Conservation (phyloP, 2,797 vertebrate genomes). For the Eidolon dupreanum region DNA sequence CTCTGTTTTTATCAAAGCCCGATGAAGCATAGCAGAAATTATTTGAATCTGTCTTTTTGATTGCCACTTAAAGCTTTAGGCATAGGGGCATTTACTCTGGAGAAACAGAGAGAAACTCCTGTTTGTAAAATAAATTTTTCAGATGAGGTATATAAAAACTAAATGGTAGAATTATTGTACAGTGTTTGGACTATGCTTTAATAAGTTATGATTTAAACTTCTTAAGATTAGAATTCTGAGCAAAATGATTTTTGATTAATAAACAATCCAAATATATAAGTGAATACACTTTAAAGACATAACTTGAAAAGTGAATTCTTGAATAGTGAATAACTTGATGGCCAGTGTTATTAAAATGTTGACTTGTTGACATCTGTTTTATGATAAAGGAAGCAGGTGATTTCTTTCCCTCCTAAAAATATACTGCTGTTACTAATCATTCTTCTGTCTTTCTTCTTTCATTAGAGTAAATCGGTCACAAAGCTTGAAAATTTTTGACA, state of each 20-base stretch:
- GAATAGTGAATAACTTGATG: constrained; percentile 21
- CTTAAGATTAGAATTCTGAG: constrained; percentile 39
- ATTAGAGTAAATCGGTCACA: not conserved
- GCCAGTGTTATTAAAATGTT: constrained; percentile 39
- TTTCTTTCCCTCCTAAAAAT: constrained; percentile 41
- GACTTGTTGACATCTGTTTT: not conserved
- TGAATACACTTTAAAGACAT: constrained; percentile 42
- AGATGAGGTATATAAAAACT: constrained; percentile 48
- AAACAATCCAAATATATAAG: constrained; percentile 4
- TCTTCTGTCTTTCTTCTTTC: constrained; percentile 9
- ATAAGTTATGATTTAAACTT: constrained; percentile 16
- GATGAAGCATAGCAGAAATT: constrained; percentile 77
- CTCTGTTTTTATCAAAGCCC: constrained; percentile 91
- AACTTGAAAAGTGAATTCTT: constrained; percentile 39
- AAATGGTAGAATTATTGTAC: constrained; percentile 35
- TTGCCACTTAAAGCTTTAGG: constrained; percentile 7
- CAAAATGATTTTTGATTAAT: constrained; percentile 25
- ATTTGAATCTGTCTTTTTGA: not conserved
- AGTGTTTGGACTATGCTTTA: constrained; percentile 49
- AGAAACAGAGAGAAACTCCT: constrained; percentile 18
- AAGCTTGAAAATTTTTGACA: constrained; percentile 18
- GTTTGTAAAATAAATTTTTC: constrained; percentile 40
- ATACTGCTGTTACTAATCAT: not conserved
- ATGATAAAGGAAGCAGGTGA: not conserved
- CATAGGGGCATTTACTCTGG: not conserved